These are phyloP conservation scores for Elanoides forficatus DNA, from an alignment of 2,113 vertebrate genomes.

Conservation along the genomic window DNA sequence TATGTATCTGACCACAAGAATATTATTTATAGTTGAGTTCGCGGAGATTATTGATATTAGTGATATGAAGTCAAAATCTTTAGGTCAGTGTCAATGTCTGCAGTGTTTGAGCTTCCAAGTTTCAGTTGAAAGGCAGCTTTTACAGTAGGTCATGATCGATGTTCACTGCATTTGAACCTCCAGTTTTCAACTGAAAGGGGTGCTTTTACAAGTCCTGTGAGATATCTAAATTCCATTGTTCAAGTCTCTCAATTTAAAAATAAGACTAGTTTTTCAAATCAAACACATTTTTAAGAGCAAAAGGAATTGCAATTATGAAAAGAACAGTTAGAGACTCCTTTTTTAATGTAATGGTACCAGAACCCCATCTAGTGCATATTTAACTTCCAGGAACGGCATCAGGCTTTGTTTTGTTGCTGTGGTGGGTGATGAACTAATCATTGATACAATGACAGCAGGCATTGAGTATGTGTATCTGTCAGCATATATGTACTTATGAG, in stretches of 20 bases:
- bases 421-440: background rate
- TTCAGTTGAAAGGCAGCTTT: background rate
- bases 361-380: background rate
- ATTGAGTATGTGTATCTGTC: background rate
- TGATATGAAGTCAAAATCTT: background rate
- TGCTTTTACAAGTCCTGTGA: background rate
- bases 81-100: background rate
- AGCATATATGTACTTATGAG: background rate
- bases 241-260: background rate
- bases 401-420: background rate
- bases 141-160: background rate
- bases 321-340: background rate
- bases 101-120: background rate
- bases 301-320: background rate
- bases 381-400: background rate
- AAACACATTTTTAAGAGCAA: background rate
- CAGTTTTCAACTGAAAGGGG: background rate
- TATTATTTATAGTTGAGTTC: background rate
- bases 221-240: background rate
- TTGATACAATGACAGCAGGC: background rate
- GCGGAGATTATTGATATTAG: background rate
- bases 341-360: background rate
- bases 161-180: background rate
- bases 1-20: background rate
- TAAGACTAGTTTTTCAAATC: background rate